A percentile compares a stretch with the other conserved stretches of the same genome.
Conservation (phyloP, 2,113 vertebrate species). For the Gracilinanus agilis region DNA sequence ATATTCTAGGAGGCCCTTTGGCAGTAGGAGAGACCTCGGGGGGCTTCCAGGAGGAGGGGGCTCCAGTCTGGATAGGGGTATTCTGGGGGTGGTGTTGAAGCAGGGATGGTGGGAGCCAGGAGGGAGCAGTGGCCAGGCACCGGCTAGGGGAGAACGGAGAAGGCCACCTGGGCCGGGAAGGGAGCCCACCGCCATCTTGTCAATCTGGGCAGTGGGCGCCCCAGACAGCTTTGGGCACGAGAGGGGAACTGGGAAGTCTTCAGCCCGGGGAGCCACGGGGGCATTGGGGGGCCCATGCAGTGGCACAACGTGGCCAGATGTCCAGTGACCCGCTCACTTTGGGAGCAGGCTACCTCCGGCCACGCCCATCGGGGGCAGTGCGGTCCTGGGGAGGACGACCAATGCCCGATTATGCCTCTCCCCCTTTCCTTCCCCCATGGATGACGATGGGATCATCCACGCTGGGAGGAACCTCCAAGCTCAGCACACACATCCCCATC, state of each 20-base stretch:
- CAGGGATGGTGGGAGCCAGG: not conserved
- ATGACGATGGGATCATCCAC: not conserved
- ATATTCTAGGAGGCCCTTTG: not conserved
- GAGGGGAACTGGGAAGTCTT: not conserved
- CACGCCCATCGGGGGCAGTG: too few species aligned
- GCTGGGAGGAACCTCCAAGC: too few species aligned
- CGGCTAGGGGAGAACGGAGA: not conserved
- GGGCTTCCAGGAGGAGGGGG: not conserved
- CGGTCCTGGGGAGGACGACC: not conserved
- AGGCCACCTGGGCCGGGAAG: not conserved
- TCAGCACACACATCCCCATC: not conserved
- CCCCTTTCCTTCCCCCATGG: rapidly evolving
- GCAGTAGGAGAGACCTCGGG: not conserved
- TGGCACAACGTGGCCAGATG: not conserved
- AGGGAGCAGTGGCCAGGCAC: not conserved
- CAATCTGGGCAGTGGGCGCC: too few species aligned
- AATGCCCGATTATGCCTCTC: too few species aligned
- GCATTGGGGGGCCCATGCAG: not conserved
- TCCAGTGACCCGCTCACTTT: too few species aligned
- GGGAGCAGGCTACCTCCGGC: too few species aligned
- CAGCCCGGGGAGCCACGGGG: too few species aligned
- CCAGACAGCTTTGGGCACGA: not conserved
- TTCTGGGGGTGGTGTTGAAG: too few species aligned
- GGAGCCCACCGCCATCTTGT: not conserved
- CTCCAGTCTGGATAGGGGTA: too few species aligned